Conservation (phyloP, 2,888 invertebrate species). For the Erebia epiphron region DNA sequence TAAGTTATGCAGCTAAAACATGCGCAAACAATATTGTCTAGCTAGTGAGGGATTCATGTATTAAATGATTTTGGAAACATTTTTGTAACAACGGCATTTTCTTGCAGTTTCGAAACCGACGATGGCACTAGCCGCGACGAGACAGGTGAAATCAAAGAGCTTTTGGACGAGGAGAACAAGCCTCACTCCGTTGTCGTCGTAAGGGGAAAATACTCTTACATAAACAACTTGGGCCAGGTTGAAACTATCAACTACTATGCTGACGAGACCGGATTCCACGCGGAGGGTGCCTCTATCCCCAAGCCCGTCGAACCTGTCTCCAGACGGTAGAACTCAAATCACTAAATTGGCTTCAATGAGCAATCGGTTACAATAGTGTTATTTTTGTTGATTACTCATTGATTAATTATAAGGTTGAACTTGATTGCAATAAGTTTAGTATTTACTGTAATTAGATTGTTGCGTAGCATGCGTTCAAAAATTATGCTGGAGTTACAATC, state of each 20-base stretch:
- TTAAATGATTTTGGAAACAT: not conserved
- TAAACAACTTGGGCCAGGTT: slow-evolving; percentile 78
- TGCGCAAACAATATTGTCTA: no score
- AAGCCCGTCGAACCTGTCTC: slow-evolving; percentile 59
- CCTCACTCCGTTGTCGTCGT: slow-evolving; percentile 80
- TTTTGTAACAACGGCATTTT: not conserved
- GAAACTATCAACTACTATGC: slow-evolving; percentile 80
- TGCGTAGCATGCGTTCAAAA: not conserved
- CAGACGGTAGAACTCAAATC: slow-evolving; percentile 45
- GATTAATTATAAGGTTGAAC: slow-evolving; percentile 1
- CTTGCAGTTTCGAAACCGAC: slow-evolving; percentile 76
- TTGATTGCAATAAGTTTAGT: not conserved
- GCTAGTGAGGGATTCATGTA: no score
- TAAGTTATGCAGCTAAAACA: no score
- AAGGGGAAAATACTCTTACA: slow-evolving; percentile 84
- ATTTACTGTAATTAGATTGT: slow-evolving; percentile 1
- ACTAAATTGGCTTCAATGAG: slow-evolving; percentile 38
- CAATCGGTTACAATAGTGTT: slow-evolving; percentile 35
- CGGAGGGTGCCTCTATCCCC: slow-evolving; percentile 84
- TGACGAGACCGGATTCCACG: slow-evolving; percentile 85
- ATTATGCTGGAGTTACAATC: slow-evolving; percentile 16
- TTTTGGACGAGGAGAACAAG: slow-evolving; percentile 82
- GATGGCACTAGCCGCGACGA: slow-evolving; percentile 81
- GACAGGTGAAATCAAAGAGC: slow-evolving; percentile 65
- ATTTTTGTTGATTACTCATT: slow-evolving; percentile 21